These are phyloP conservation scores for Falcunculus frontatus DNA, from an alignment of 2,113 vertebrate species.

Conservation along the genomic window DNA sequence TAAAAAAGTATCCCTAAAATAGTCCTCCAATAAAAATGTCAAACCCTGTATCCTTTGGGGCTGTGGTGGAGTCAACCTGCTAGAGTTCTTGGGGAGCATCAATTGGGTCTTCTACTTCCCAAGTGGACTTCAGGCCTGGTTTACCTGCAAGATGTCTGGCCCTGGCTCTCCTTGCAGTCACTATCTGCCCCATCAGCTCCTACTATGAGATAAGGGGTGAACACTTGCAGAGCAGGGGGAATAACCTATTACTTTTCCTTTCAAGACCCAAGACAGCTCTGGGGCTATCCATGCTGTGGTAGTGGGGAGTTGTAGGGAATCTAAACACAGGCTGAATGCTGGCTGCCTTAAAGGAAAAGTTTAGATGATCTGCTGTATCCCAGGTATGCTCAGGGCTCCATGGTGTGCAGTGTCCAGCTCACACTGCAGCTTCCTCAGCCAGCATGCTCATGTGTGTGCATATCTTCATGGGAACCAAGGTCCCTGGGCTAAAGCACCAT, in stretches of 20 bases:
- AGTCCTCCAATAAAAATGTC: not conserved
- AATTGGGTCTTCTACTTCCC: not conserved
- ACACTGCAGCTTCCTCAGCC: not conserved
- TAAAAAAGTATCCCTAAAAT: not conserved
- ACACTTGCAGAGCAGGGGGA: not conserved
- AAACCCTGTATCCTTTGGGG: not conserved
- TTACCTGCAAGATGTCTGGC: not conserved
- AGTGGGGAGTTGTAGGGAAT: not conserved
- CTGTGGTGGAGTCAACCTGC: not conserved
- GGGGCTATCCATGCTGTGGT: not conserved
- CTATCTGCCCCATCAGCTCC: not conserved
- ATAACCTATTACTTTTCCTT: not conserved
- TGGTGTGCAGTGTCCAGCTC: not conserved
- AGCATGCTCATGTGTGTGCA: fast-evolving
- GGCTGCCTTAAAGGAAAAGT: not conserved
- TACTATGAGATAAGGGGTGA: not conserved
- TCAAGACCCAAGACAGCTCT: not conserved
- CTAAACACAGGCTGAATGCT: not conserved
- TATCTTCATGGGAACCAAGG: not conserved
- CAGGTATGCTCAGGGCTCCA: not conserved
- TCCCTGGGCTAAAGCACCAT: not conserved
- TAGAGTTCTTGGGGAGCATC: not conserved
- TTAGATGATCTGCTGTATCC: not conserved
- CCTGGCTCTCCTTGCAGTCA: not conserved
- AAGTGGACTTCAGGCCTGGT: not conserved